phyloP scores from a whole-genome alignment of 2,113 vertebrate genomes.

The Pseudorectes ferrugineus region DNA sequence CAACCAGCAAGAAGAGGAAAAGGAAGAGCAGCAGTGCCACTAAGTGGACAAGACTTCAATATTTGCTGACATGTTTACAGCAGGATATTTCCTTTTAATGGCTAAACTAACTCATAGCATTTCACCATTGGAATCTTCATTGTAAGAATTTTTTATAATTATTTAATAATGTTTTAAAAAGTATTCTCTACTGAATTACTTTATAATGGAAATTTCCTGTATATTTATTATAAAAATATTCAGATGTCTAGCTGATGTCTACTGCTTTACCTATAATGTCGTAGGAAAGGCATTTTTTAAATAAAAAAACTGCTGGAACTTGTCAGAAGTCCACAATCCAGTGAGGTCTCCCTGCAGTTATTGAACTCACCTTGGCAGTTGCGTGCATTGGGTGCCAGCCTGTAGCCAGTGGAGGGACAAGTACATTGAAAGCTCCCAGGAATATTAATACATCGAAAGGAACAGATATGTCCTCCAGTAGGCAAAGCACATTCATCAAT shows the following conservation, averaged over 20 bases:
- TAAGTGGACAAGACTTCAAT: slow-evolving; percentile 16
- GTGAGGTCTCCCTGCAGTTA: not conserved
- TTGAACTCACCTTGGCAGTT: slow-evolving; percentile 87
- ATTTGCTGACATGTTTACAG: not conserved
- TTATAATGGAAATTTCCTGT: not conserved
- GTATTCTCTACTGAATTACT: not conserved
- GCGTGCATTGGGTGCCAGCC: slow-evolving; percentile 87
- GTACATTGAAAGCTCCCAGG: slow-evolving; percentile 94
- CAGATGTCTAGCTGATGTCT: not conserved
- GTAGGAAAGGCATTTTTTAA: not conserved
- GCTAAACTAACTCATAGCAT: not conserved
- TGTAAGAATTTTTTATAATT: not conserved
- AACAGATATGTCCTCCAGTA: slow-evolving; percentile 94
- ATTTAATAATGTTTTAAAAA: not conserved
- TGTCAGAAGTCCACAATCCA: not conserved
- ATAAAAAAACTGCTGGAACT: not conserved
- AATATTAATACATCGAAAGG: slow-evolving; percentile 86
- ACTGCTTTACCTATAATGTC: not conserved
- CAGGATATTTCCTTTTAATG: not conserved
- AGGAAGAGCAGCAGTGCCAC: slow-evolving; percentile 47
- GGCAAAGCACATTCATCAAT: slow-evolving; percentile 96
- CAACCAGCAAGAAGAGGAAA: not conserved
- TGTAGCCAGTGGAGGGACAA: slow-evolving; percentile 85
- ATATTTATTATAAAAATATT: not conserved
- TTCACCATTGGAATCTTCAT: not conserved